Evolutionary conservation across 2,113 vertebrate species (phyloP), one percentile per base, ranked within the genome.

Genomic region (Alouatta palliata): DNA sequence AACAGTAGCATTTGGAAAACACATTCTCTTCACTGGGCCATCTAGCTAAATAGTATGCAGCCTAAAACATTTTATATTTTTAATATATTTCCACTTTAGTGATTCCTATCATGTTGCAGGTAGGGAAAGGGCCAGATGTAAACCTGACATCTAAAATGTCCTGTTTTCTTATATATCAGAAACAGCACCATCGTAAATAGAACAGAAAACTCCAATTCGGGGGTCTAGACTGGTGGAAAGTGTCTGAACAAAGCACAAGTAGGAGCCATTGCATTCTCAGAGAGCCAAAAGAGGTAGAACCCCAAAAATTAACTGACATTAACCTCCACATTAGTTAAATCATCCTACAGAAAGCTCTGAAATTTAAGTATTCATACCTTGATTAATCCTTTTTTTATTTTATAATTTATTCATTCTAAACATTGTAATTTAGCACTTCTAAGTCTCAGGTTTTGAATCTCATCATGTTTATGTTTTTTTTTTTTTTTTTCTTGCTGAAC

Each of bases 1-100:
- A 97, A 98, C 30, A 90, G 70, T 95, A 75, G 56, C 76, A 96
- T 97, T 97, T 98, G 87, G 89, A 84, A 97, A 97, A 96, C 49
- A 76, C 86, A 95, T 92, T 64, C 88, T 94, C 6, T 91, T 96
- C 87, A 43, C 56, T 87, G 25, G 64, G 75, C 86, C 92, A 96
- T 89, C 30, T 45, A 89, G 25, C 52, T 93, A 97, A 96, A 96
- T 56, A 30, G 17, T n/a, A 95, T 58, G 54, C 32, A 93, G 54
- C 30, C 87, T 87, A 87, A 80, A 94, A 85, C 37, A 54, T 94
- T 96, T 96, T 96, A 40, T 68, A 94, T 96, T 96, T 84, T 77
- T 82, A 75, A 96, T 97, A 86, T 82, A 73, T 95, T 97, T 84
- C 73, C 23, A 56, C 54, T 56, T 93, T 84, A 87, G 30, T 81